Conservation (phyloP, 2,888 invertebrate genomes). For the Odontomyia ornata region DNA sequence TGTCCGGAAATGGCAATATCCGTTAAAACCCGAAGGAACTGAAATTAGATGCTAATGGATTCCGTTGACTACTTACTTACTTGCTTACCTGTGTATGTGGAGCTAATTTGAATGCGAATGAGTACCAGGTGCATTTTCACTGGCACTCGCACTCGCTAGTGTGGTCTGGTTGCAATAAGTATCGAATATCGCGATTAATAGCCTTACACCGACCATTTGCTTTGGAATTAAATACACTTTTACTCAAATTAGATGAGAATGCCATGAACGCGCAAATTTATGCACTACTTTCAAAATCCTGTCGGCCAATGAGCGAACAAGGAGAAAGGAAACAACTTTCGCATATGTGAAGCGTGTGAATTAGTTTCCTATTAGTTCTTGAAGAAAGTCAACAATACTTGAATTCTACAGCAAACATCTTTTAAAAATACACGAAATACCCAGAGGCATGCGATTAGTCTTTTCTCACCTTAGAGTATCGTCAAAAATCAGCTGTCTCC, state of each 20-base stretch:
- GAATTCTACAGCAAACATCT: too few relatives aligned
- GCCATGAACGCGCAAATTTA: conserved; percentile 1
- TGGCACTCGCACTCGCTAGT: background rate
- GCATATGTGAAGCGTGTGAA: background rate
- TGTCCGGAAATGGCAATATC: conserved; percentile 19
- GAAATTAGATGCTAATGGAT: conserved; percentile 20
- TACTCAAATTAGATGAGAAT: conserved; percentile 4
- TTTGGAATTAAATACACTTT: background rate
- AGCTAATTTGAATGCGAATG: conserved; percentile 7
- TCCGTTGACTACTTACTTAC: background rate
- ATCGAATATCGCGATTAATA: background rate
- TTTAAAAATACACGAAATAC: too few relatives aligned
- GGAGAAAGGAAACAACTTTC: conserved; percentile 14
- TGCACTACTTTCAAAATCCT: conserved; percentile 26
- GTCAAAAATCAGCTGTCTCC: too few relatives aligned
- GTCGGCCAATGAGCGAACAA: background rate
- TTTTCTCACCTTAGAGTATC: too few relatives aligned
- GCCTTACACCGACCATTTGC: conserved; percentile 1
- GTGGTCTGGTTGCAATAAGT: background rate
- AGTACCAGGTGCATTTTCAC: background rate
- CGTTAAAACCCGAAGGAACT: background rate
- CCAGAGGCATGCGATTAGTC: too few relatives aligned
- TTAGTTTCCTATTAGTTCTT: background rate
- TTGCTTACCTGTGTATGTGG: too few relatives aligned
- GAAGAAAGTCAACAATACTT: background rate